Evolutionary conservation across 2,888 invertebrate species (phyloP), one percentile per base, ranked within the genome.

Genomic region (Tridacna gigas): DNA sequence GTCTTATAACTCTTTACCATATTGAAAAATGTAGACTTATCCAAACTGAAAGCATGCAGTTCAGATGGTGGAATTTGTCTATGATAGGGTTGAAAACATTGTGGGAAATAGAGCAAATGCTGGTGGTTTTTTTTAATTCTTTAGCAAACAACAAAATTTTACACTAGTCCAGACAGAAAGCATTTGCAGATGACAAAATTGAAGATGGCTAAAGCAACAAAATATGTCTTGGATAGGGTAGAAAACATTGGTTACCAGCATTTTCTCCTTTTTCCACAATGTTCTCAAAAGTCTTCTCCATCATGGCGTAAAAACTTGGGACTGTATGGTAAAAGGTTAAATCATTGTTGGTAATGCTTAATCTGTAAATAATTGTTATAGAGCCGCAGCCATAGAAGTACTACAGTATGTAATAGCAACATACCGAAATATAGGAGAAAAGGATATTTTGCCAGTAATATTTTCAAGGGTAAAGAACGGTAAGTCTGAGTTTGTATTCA

Each of bases 391-490:
- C 71, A 76, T 69, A 25, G 75, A 47, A 0, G 63, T 71, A 26
- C 69, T 86, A 65, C 25, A 60, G 61, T 75, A 65, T 71, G 28
- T 83, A 12, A n/a, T 86, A 69, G 65, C 80, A 3, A 60, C 66
- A 15, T 78, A 76, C 60, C 66, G 77, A 48, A 78, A 78, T 22
- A 74, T 22, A 25, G 80, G 78, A 56, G 77, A 86, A 61, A 65
- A 75, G n/a, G 45, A 60, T 37, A 71, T 86, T 20, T 78, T 75
- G 15, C 86, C 86, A 60, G 48, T 60, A 25, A 56, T 86, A 48
- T 83, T 86, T 66, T 73, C 74, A 22, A 56, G 67, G 26, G 61
- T 86, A 25, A 74, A 80, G n/a, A 77, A 80, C 75, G 86, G 86
- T 86, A 79, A 76, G 61, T 75, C 20, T 56, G 37, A 37, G 7